These are phyloP conservation scores for Drosophila busckii DNA, from an alignment of 1,140 invertebrate species.

Conservation along the genomic window DNA sequence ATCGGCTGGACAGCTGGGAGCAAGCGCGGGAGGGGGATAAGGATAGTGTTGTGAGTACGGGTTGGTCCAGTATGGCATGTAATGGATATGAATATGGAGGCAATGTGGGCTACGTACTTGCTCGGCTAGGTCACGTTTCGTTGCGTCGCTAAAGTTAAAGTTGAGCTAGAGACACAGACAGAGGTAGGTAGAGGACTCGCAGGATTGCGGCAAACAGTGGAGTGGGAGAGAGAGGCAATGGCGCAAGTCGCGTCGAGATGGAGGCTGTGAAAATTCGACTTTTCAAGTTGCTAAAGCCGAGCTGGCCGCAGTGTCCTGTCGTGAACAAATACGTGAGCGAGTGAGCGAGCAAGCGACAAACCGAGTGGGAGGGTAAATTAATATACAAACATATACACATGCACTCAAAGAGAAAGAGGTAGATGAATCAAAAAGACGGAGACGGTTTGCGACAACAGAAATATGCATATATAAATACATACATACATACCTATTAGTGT, in stretches of 20 bases:
- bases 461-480: constrained; percentile 49
- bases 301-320: constrained; percentile 41
- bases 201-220: too few species aligned
- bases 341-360: too few species aligned
- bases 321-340: constrained; percentile 33
- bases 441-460: constrained; percentile 50
- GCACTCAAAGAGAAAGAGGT: constrained; percentile 38
- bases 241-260: constrained; percentile 58
- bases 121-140: constrained; percentile 71
- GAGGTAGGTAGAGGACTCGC: constrained; percentile 2
- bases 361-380: constrained; percentile 70
- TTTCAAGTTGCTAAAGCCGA: constrained; percentile 65
- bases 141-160: constrained; percentile 52
- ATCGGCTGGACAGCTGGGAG: constrained; percentile 28
- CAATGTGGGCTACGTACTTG: constrained; percentile 66
- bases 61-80: constrained; percentile 47
- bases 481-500: neutral
- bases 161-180: constrained; percentile 26
- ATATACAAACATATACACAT: constrained; percentile 72
- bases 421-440: constrained; percentile 26
- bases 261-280: constrained; percentile 71
- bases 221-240: constrained; percentile 31
- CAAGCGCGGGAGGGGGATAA: neutral
- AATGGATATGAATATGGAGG: constrained; percentile 57
- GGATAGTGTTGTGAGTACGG: constrained; percentile 4